phyloP scores from a whole-genome alignment of 2,888 invertebrate genomes.

The Agriotes lineatus region DNA sequence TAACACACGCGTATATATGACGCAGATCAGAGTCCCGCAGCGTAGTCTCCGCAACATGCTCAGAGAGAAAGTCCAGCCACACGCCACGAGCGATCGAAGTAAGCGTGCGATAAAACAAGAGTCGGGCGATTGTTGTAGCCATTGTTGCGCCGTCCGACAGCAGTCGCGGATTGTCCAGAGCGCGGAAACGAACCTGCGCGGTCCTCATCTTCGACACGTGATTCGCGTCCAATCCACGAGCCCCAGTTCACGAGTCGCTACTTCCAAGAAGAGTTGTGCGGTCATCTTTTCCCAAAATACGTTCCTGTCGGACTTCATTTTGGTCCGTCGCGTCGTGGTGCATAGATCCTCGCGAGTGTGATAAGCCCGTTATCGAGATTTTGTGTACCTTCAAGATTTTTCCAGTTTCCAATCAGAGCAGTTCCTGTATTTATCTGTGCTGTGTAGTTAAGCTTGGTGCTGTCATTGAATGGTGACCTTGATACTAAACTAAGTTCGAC shows the following conservation, averaged over 20 bases:
- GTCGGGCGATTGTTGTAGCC: neutral
- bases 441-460: too few relatives aligned
- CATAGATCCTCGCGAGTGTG: too few relatives aligned
- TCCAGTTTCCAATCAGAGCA: neutral
- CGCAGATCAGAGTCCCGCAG: neutral
- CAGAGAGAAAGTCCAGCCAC: constrained; percentile 5
- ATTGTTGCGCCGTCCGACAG: constrained; percentile 15
- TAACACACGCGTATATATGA: neutral
- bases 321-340: constrained; percentile 11
- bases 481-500: constrained; percentile 48
- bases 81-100: neutral
- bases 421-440: constrained; percentile 25
- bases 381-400: too few relatives aligned
- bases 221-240: constrained; percentile 34
- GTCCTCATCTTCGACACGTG: constrained; percentile 32
- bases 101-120: constrained; percentile 3
- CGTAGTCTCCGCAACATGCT: neutral
- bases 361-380: too few relatives aligned
- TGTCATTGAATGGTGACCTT: constrained; percentile 47
- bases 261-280: constrained; percentile 60
- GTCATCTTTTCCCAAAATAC: constrained; percentile 63
- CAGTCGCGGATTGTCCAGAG: neutral
- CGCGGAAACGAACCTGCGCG: constrained; percentile 20
- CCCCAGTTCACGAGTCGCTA: constrained; percentile 40
- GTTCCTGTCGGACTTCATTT: constrained; percentile 49